phyloP scores from a whole-genome alignment of 2,113 vertebrate species.

The Dipodomys stephensi region DNA sequence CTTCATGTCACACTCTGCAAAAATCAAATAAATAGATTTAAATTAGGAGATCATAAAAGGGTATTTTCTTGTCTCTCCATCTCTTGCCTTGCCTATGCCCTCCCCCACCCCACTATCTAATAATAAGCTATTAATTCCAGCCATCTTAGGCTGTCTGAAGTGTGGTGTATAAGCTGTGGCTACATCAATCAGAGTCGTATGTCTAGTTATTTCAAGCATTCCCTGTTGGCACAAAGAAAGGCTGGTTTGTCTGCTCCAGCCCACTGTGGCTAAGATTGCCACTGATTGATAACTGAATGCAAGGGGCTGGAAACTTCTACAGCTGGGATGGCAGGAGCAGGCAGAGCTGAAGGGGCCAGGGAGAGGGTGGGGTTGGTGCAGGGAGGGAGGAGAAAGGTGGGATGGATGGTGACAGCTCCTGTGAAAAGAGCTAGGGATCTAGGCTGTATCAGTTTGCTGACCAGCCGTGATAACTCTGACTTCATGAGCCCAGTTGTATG shows the following conservation, averaged over 20 bases:
- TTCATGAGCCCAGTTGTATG: background rate
- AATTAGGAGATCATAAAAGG: constrained; percentile 82
- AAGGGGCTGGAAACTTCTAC: constrained; percentile 39
- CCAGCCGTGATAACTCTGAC: background rate
- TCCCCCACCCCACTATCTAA: constrained; percentile 66
- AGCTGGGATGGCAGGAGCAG: background rate
- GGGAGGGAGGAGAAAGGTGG: background rate
- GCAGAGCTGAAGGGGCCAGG: background rate
- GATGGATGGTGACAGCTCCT: background rate
- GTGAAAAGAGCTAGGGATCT: background rate
- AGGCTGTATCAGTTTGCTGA: background rate
- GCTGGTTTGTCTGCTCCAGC: constrained; percentile 83
- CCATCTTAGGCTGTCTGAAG: constrained; percentile 84
- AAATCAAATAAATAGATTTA: constrained; percentile 82
- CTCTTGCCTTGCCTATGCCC: background rate
- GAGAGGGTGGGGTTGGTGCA: background rate
- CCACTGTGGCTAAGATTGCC: constrained; percentile 83
- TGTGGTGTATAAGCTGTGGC: constrained; percentile 83
- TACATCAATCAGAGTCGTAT: constrained; percentile 86
- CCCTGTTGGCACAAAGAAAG: constrained; percentile 87
- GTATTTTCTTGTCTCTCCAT: constrained; percentile 75
- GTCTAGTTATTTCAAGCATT: constrained; percentile 86
- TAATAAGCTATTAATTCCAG: constrained; percentile 88
- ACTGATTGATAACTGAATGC: constrained; percentile 83
- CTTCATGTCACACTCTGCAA: constrained; percentile 24